Evolutionary conservation across 2,888 invertebrate species (phyloP).

Genomic region (Agrotis segetum): DNA sequence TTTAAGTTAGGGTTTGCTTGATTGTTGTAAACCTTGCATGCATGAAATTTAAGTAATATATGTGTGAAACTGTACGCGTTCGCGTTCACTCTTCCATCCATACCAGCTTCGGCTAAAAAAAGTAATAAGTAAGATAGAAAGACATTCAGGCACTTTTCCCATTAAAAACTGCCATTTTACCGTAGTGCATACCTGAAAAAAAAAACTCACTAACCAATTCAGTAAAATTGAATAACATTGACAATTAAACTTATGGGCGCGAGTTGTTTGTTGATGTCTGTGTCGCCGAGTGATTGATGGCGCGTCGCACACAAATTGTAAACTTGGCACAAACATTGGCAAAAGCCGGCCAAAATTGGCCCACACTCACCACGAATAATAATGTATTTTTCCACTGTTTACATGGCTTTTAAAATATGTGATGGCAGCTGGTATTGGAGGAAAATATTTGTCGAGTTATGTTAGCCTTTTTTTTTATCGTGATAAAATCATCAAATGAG

Average conservation of each 20-base stretch:
- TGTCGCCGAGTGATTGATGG: slow-evolving; percentile 77
- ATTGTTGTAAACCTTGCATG: no score
- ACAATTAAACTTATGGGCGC: slow-evolving; percentile 70
- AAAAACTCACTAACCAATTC: slow-evolving; percentile 33
- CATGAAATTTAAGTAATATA: no score
- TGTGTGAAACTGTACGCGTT: no score
- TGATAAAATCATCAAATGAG: no score
- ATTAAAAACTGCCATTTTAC: not conserved
- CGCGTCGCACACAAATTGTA: slow-evolving; percentile 76
- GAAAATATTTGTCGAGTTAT: not conserved
- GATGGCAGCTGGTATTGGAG: not conserved
- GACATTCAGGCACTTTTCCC: not conserved
- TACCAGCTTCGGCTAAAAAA: no score
- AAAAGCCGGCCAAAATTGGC: slow-evolving; percentile 66
- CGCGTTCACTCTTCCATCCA: no score
- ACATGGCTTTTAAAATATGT: slow-evolving; percentile 45
- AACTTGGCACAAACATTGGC: slow-evolving; percentile 81
- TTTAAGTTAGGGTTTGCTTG: no score
- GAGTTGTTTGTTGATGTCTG: slow-evolving; percentile 69
- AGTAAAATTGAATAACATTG: slow-evolving; percentile 76
- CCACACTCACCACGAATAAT: slow-evolving; percentile 66
- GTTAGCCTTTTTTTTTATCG: no score
- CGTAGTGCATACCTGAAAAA: not conserved
- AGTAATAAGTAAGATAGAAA: no score
- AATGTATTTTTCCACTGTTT: slow-evolving; percentile 73